phyloP scores from a whole-genome alignment of 2,113 vertebrate genomes.

The Vombatus ursinus region DNA sequence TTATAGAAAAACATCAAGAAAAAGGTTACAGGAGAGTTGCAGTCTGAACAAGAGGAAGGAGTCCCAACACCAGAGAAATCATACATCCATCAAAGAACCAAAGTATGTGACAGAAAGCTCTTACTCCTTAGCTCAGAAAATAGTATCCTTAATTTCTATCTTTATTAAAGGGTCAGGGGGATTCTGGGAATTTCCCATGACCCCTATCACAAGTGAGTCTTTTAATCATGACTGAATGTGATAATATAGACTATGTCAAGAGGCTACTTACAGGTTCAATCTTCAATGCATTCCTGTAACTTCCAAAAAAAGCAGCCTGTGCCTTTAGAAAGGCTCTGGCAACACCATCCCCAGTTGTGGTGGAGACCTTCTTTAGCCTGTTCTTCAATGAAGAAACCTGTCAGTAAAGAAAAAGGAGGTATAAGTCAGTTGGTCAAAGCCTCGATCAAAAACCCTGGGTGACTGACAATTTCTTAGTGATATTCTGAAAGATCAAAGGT shows the following conservation, averaged over 20 bases:
- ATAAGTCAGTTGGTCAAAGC: neutral
- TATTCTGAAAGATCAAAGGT: neutral
- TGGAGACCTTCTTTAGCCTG: constrained; percentile 96
- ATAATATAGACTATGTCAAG: neutral
- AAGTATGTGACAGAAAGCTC: neutral
- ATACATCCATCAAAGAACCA: neutral
- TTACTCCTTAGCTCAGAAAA: neutral
- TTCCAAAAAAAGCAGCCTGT: constrained; percentile 95
- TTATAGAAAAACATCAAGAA: neutral
- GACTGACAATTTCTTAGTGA: neutral
- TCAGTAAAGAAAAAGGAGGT: constrained; percentile 55
- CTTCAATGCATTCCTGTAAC: constrained; percentile 95
- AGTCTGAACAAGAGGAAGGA: neutral
- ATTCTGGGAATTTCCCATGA: neutral
- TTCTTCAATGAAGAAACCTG: constrained; percentile 96
- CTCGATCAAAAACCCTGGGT: neutral
- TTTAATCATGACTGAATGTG: neutral
- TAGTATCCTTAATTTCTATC: neutral
- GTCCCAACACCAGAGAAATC: neutral
- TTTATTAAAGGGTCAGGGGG: neutral
- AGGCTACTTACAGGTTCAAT: constrained; percentile 92
- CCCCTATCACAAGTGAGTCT: neutral
- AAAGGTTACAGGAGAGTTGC: neutral
- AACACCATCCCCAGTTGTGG: constrained; percentile 94
- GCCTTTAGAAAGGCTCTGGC: constrained; percentile 96